Base-by-base conservation (phyloP, 2,888 invertebrate genomes). In the Horisme vitalbata region DNA sequence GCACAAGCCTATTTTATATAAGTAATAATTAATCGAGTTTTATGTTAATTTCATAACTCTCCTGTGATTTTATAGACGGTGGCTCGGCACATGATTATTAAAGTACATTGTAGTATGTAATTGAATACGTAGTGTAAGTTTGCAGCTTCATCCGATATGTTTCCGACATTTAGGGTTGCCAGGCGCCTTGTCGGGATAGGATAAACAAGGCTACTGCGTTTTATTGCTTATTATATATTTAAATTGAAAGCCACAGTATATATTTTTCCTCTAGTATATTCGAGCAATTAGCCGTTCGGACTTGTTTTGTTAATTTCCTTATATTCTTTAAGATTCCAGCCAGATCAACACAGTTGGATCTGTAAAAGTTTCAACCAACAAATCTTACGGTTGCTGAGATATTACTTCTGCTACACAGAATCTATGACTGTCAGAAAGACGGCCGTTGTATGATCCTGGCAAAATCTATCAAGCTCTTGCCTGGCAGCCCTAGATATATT, bases 401-500 rank as follows among this genome's bases (percentile, higher is more conserved):
- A n/a, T n/a, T n/a, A n/a, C n/a, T n/a, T n/a, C n/a, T n/a, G n/a
- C n/a, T n/a, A n/a, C n/a, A n/a, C n/a, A n/a, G n/a, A n/a, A n/a
- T n/a, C n/a, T n/a, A n/a, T n/a, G n/a, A n/a, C n/a, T n/a, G n/a
- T n/a, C n/a, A n/a, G n/a, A n/a, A n/a, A n/a, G 18, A 2, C 6
- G 18, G 18, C 4, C 18, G 18, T 2, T 18, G 2, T 3, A 15
- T 11, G 1, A n/a, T 28, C 4, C 13, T 3, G 10, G n/a, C n/a
- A n/a, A n/a, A n/a, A n/a, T n/a, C 4, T 28, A 28, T 9, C 0
- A 38, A 14, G 18, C 30, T 13, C 24, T 28, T 5, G 28, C 15
- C 62, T 67, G 72, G 69, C 69, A 71, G 59, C 68, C 64, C 63
- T 62, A 64, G 65, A 65, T 71, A 71, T 76, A 75, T 79, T 79